Conservation (phyloP, 2,113 vertebrate species). For the Perca schrenkii region DNA sequence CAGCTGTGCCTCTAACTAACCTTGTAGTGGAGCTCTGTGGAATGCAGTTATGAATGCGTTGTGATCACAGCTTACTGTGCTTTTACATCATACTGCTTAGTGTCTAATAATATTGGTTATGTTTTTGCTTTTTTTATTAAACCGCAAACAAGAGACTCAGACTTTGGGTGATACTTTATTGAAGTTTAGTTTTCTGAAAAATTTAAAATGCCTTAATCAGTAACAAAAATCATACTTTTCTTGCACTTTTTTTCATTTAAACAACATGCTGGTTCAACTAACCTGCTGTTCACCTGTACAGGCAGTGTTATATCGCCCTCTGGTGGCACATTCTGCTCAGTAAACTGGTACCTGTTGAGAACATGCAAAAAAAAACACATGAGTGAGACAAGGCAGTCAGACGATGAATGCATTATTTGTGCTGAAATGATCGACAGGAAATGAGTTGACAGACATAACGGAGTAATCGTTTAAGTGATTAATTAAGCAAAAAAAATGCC, state of each 20-base stretch:
- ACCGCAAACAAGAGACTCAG: background rate
- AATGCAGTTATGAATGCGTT: too few relatives aligned
- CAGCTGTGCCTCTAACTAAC: constrained; percentile 11
- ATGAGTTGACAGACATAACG: background rate
- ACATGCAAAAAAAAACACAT: background rate
- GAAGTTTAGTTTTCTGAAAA: background rate
- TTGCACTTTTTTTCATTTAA: background rate
- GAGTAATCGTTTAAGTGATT: background rate
- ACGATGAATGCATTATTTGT: background rate
- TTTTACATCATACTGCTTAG: background rate
- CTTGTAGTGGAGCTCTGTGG: too few relatives aligned
- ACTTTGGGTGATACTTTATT: background rate
- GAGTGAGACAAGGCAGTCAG: background rate
- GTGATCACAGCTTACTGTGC: background rate
- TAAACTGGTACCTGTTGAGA: background rate
- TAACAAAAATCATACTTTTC: background rate
- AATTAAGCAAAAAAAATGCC: background rate
- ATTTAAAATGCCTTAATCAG: background rate
- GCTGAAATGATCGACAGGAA: background rate
- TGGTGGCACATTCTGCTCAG: constrained; percentile 39
- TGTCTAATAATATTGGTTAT: background rate
- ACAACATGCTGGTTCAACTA: background rate
- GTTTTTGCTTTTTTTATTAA: background rate
- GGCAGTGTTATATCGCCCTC: constrained; percentile 31
- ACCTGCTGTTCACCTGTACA: background rate